These are phyloP conservation scores for Choristoneura fumiferana DNA, from an alignment of 1,140 invertebrate genomes.

Conservation along the genomic window DNA sequence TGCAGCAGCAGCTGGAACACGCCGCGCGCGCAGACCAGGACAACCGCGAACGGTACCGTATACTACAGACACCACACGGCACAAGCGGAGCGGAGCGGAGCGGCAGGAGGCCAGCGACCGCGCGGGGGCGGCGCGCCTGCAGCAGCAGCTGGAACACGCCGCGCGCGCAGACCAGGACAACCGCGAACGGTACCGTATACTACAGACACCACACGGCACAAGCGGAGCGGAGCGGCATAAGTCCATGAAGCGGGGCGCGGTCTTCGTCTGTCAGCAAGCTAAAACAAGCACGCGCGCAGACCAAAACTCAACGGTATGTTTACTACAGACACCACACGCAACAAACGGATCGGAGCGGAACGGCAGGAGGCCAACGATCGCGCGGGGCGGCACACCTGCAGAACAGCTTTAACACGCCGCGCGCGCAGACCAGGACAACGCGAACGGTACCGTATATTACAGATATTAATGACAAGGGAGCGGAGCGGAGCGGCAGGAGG, in stretches of 20 bases:
- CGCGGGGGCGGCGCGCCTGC: constrained; percentile 81
- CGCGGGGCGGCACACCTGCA: constrained; percentile 83
- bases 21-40: constrained; percentile 4
- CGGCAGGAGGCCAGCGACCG: constrained; percentile 85
- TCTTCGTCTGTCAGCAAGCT: constrained; percentile 87
- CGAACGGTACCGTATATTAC: constrained; percentile 40
- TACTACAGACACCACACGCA: too few relatives aligned
- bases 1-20: constrained; percentile 81
- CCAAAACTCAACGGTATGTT: constrained; percentile 51
- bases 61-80: too few relatives aligned
- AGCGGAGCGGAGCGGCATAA: too few relatives aligned
- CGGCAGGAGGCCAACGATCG: too few relatives aligned
- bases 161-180: constrained; percentile 84
- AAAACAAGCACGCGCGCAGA: constrained; percentile 34
- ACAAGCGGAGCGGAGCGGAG: constrained; percentile 85
- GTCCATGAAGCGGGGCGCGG: too few relatives aligned
- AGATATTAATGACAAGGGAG: constrained; percentile 55
- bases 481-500: constrained; percentile 83
- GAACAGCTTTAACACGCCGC: constrained; percentile 85
- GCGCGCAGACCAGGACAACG: constrained; percentile 84
- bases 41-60: constrained; percentile 65
- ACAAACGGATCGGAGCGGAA: constrained; percentile 87
- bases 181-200: too few relatives aligned
- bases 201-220: too few relatives aligned
- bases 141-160: constrained; percentile 86